Evolutionary conservation across 2,797 vertebrate genomes (phyloP).

Genomic region (Coregonus sp.): DNA sequence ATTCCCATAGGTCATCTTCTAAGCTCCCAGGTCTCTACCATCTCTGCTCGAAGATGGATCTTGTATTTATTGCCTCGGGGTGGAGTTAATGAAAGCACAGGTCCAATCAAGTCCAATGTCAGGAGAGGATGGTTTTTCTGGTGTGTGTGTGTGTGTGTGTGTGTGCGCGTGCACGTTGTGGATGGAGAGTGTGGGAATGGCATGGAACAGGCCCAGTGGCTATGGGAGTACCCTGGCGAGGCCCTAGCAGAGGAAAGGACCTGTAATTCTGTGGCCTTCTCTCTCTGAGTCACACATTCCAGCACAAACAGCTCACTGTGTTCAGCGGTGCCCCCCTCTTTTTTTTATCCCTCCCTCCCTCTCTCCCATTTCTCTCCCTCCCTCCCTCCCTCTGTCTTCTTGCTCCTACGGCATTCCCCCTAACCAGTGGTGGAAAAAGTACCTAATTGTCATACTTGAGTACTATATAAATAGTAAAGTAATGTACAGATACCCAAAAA

Average conservation of each 20-base stretch:
- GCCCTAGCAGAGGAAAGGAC: slow-evolving; percentile 55
- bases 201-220: slow-evolving; percentile 46
- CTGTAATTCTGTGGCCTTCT: slow-evolving; percentile 34
- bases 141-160: slow-evolving; percentile 5
- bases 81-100: slow-evolving; percentile 63
- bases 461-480: too few species aligned
- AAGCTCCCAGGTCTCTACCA: slow-evolving; percentile 23
- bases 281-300: slow-evolving; percentile 47
- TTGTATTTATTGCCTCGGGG: slow-evolving; percentile 61
- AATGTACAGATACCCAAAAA: slow-evolving; percentile 18
- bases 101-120: slow-evolving; percentile 49
- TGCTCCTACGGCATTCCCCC: slow-evolving; percentile 30
- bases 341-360: neutral
- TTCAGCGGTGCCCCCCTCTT: slow-evolving; percentile 12
- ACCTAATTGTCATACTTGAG: too few species aligned
- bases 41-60: slow-evolving; percentile 35
- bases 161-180: slow-evolving; percentile 24
- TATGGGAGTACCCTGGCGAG: slow-evolving; percentile 48
- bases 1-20: slow-evolving; percentile 41
- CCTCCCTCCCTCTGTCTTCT: neutral
- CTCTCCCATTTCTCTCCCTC: too few species aligned
- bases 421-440: neutral
- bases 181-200: slow-evolving; percentile 50
- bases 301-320: slow-evolving; percentile 6
- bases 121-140: slow-evolving; percentile 31